Conservation (phyloP, 1,140 invertebrate species). For the Sitodiplosis mosellana region DNA sequence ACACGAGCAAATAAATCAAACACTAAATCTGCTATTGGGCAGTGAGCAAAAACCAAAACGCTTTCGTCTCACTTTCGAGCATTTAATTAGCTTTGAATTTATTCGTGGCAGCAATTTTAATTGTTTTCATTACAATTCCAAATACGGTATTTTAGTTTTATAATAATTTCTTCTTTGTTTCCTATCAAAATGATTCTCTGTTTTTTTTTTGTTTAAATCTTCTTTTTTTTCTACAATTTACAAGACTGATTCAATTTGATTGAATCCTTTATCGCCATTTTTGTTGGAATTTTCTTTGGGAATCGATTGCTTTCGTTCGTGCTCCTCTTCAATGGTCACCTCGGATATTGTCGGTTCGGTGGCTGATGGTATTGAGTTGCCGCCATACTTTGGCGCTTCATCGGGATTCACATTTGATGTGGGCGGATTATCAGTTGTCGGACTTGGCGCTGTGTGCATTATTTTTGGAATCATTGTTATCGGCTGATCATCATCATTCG, state of each 20-base stretch:
- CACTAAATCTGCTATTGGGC: too few species aligned
- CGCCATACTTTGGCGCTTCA: background rate
- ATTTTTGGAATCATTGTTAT: constrained; percentile 49
- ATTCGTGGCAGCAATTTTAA: too few species aligned
- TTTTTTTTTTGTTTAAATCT: too few species aligned
- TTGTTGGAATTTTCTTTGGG: constrained; percentile 11
- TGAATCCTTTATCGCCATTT: constrained; percentile 11
- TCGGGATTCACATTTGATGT: constrained; percentile 10
- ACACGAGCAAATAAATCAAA: too few species aligned
- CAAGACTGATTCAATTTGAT: constrained; percentile 45
- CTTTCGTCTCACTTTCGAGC: too few species aligned
- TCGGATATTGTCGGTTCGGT: constrained; percentile 22
- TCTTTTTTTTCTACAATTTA: constrained; percentile 18
- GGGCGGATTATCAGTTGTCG: constrained; percentile 19
- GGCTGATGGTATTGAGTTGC: constrained; percentile 6
- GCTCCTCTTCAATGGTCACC: background rate
- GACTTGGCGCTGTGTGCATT: constrained; percentile 41
- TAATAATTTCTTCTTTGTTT: too few species aligned
- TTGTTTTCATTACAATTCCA: too few species aligned
- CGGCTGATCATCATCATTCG: constrained; percentile 45
- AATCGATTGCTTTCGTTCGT: background rate
- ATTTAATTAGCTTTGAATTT: too few species aligned
- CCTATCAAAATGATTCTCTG: too few species aligned
- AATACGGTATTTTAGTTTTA: too few species aligned
- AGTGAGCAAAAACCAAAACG: too few species aligned